Evolutionary conservation across 2,797 vertebrate genomes (phyloP).

Genomic region (Falco concolor): DNA sequence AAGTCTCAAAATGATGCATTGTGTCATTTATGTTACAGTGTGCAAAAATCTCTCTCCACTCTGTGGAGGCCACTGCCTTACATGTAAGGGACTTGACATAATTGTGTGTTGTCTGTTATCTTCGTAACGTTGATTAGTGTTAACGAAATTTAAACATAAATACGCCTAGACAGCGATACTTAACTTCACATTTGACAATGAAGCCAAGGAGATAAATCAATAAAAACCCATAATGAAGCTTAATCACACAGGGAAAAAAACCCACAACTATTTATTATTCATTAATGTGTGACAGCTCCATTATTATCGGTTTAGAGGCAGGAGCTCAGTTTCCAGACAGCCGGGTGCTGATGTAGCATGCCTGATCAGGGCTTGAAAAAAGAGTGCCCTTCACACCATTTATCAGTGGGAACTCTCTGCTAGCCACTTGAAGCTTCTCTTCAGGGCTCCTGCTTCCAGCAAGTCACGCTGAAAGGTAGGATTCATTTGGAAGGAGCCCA

Average conservation of each 20-base stretch:
- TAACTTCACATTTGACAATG: slow-evolving; percentile 34
- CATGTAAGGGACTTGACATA: not conserved
- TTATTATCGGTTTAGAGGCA: slow-evolving; percentile 44
- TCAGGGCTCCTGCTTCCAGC: not conserved
- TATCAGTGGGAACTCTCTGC: slow-evolving; percentile 16
- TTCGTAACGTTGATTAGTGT: slow-evolving; percentile 30
- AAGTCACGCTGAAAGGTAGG: not conserved
- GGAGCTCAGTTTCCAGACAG: slow-evolving; percentile 27
- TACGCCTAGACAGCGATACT: not conserved
- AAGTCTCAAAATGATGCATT: not conserved
- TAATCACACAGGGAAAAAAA: not conserved
- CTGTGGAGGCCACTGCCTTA: not conserved
- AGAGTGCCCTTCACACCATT: not conserved
- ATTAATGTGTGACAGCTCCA: slow-evolving; percentile 52
- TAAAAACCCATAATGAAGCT: slow-evolving; percentile 37
- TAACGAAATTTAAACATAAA: slow-evolving; percentile 41
- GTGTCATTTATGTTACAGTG: not conserved
- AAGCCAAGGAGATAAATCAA: slow-evolving; percentile 40
- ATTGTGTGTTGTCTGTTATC: slow-evolving; percentile 1
- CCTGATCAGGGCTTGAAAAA: slow-evolving; percentile 41
- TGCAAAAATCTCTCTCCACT: not conserved
- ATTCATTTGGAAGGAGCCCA: not conserved
- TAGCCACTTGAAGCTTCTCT: slow-evolving; percentile 13
- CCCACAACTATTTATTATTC: slow-evolving; percentile 32
- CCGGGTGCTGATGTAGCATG: slow-evolving; percentile 12